Evolutionary conservation across 2,797 vertebrate genomes (phyloP).

Genomic region (Delichon dasypus): DNA sequence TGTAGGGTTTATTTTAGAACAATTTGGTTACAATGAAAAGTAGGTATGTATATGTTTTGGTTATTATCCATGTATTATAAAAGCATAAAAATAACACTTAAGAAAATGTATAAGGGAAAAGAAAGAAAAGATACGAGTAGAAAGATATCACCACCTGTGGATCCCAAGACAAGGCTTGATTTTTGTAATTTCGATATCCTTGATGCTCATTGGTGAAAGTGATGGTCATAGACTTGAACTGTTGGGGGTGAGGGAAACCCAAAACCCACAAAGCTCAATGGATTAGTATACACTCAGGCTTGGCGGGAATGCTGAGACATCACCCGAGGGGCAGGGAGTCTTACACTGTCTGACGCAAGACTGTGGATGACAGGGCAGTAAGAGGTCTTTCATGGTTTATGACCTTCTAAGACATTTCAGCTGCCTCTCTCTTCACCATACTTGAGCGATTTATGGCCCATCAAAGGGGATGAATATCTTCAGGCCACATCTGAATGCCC

Average conservation of each 20-base stretch:
- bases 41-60: background rate
- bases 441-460: background rate
- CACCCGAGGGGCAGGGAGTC: too few relatives aligned
- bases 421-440: background rate
- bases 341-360: background rate
- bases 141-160: background rate
- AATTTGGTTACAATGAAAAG: background rate
- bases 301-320: accelerated
- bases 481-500: background rate
- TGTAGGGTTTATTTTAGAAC: background rate
- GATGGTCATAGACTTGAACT: background rate
- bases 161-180: background rate
- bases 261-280: background rate
- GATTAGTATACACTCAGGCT: background rate
- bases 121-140: background rate
- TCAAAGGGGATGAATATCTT: background rate
- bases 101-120: background rate
- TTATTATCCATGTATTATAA: background rate
- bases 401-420: background rate
- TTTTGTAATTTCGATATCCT: background rate
- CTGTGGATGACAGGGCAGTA: accelerated
- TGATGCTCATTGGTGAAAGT: background rate
- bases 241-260: background rate
- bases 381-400: background rate
- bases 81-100: background rate